Evolutionary conservation across 2,797 vertebrate species (phyloP).

Genomic region (Antennarius maculatus): DNA sequence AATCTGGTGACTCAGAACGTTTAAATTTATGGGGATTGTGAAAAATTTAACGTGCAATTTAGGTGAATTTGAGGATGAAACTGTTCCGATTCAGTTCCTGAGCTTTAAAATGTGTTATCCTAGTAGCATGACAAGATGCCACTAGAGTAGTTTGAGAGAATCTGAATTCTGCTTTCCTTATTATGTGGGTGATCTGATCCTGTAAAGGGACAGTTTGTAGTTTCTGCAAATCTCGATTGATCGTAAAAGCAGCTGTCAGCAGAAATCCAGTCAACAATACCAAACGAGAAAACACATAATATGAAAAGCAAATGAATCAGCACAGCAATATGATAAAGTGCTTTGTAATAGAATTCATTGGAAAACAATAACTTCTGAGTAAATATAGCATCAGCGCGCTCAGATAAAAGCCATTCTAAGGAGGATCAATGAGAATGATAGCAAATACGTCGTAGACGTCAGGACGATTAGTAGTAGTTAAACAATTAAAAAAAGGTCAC

Average conservation of each 20-base stretch:
- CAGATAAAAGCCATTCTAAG: slow-evolving; percentile 5
- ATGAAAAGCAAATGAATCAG: background rate
- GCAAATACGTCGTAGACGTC: background rate
- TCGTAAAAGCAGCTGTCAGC: background rate
- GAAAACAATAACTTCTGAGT: background rate
- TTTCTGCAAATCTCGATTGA: too few species aligned
- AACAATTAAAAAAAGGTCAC: slow-evolving; percentile 33
- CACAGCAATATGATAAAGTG: background rate
- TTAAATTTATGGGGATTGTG: too few species aligned
- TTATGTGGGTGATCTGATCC: too few species aligned
- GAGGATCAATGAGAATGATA: slow-evolving; percentile 6
- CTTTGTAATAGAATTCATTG: background rate
- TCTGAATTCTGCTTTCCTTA: too few species aligned
- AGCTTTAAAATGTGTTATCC: too few species aligned
- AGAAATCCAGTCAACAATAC: background rate
- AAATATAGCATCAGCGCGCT: background rate
- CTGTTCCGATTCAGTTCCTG: too few species aligned
- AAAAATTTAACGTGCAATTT: too few species aligned
- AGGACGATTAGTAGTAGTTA: slow-evolving; percentile 27
- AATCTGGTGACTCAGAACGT: too few species aligned
- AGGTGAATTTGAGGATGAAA: too few species aligned
- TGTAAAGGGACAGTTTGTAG: too few species aligned
- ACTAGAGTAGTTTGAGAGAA: too few species aligned
- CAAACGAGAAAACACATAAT: background rate
- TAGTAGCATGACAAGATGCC: too few species aligned